Conservation (phyloP, 1,140 invertebrate species). For the Carposina sasakii region DNA sequence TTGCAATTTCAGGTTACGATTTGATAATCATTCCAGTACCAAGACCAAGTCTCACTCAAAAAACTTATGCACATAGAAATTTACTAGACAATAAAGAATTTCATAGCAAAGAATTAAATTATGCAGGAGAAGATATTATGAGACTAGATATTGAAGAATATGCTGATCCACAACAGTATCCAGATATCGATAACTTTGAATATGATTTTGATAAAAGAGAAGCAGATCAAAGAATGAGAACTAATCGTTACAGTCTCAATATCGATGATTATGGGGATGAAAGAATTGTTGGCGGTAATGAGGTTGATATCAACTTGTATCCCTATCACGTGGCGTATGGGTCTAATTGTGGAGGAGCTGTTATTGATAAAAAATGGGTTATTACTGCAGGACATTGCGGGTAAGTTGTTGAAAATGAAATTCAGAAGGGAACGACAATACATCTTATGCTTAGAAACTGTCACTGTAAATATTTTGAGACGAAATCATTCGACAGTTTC, state of each 20-base stretch:
- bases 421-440: too few relatives aligned
- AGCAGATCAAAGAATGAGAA: slow-evolving; percentile 30
- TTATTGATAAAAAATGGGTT: slow-evolving; percentile 50
- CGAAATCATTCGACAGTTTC: too few relatives aligned
- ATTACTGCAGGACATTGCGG: slow-evolving; percentile 59
- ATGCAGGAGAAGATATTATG: slow-evolving; percentile 15
- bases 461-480: too few relatives aligned
- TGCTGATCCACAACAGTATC: slow-evolving; percentile 35
- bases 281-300: slow-evolving; percentile 51
- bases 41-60: too few relatives aligned
- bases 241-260: slow-evolving; percentile 13
- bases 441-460: too few relatives aligned
- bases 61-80: too few relatives aligned
- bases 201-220: slow-evolving; percentile 24
- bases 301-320: slow-evolving; percentile 57
- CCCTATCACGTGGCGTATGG: slow-evolving; percentile 59
- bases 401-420: too few relatives aligned
- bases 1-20: slow-evolving; percentile 50
- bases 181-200: slow-evolving; percentile 46
- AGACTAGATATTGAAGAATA: slow-evolving; percentile 48
- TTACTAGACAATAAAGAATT: too few relatives aligned
- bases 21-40: slow-evolving; percentile 46
- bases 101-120: slow-evolving; percentile 9
- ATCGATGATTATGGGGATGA: slow-evolving; percentile 30
- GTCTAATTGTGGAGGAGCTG: slow-evolving; percentile 54